A percentile compares a stretch with the other conserved stretches of the same genome.
Conservation (phyloP, 2,888 invertebrate genomes). For the Thereva nobilitata region DNA sequence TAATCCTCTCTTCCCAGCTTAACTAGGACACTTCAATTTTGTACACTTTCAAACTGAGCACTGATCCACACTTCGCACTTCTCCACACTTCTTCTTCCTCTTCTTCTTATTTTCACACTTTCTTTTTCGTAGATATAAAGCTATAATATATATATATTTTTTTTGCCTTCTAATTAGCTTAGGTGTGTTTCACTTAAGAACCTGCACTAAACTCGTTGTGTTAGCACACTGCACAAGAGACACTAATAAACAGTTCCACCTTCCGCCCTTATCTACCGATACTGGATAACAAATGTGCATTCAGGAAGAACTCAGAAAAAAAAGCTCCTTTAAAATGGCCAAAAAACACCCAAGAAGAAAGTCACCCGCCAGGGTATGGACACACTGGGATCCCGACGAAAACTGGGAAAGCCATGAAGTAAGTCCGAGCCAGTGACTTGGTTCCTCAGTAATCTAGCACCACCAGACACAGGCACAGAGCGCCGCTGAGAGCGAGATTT, state of each 20-base stretch:
- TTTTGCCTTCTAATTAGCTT: not conserved
- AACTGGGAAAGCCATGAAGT: slow-evolving; percentile 39
- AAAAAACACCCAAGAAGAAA: slow-evolving; percentile 18
- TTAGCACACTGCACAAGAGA: too few species aligned
- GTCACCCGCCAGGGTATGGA: slow-evolving; percentile 27
- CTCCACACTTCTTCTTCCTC: slow-evolving; percentile 15
- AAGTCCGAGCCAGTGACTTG: slow-evolving; percentile 20
- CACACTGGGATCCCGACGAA: slow-evolving; percentile 38
- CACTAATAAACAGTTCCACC: too few species aligned
- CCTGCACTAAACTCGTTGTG: not conserved
- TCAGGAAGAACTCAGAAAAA: not conserved
- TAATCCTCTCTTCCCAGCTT: slow-evolving; percentile 17
- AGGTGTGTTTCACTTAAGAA: not conserved
- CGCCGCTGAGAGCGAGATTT: slow-evolving; percentile 25
- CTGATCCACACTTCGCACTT: slow-evolving; percentile 19
- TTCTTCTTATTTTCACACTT: slow-evolving; percentile 3
- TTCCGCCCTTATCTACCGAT: not conserved
- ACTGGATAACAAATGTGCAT: slow-evolving; percentile 6
- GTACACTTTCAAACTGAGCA: slow-evolving; percentile 14
- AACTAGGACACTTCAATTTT: slow-evolving; percentile 26
- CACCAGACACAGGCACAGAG: slow-evolving; percentile 12
- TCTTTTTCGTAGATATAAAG: not conserved
- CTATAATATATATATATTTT: not conserved
- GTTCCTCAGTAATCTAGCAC: slow-evolving; percentile 18
- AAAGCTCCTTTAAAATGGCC: slow-evolving; percentile 18